These are phyloP conservation scores for Pangasius mekongensis DNA, from an alignment of 2,797 vertebrate genomes.

Conservation along the genomic window DNA sequence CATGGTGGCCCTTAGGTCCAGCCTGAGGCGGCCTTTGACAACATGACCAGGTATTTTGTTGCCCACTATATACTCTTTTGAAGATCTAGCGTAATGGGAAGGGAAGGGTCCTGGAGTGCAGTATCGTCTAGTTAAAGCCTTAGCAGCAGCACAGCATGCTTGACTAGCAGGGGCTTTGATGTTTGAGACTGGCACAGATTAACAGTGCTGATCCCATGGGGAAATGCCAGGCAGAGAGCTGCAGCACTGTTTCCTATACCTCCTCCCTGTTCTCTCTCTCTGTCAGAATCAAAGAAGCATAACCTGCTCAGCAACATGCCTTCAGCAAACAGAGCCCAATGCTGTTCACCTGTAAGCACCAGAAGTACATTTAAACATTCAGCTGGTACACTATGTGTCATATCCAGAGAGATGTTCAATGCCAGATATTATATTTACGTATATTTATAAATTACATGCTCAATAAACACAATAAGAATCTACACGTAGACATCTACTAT, in stretches of 20 bases:
- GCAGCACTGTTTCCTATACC: constrained; percentile 41
- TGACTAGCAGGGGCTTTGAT: constrained; percentile 37
- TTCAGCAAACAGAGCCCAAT: constrained; percentile 27
- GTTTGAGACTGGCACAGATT: constrained; percentile 43
- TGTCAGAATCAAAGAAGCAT: constrained; percentile 41
- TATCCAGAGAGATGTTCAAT: neutral
- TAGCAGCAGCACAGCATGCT: constrained; percentile 19
- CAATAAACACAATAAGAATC: neutral
- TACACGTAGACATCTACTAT: neutral
- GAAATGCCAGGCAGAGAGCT: constrained; percentile 36
- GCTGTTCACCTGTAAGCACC: constrained; percentile 44
- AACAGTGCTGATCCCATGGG: constrained; percentile 38
- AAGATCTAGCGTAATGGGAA: neutral
- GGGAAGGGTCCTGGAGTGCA: constrained; percentile 1
- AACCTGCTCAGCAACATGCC: constrained; percentile 51
- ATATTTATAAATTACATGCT: neutral
- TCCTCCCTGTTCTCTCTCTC: constrained; percentile 20
- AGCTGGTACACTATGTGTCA: neutral
- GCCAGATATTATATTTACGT: neutral
- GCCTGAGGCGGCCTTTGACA: no score
- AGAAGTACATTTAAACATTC: neutral
- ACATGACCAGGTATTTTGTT: neutral
- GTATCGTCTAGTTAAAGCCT: constrained; percentile 21
- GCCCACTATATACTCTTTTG: neutral
- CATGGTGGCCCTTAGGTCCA: neutral